Evolutionary conservation across 1,140 invertebrate genomes (phyloP), one percentile per base, ranked within the genome.

Genomic region (Drosophila funebris): DNA sequence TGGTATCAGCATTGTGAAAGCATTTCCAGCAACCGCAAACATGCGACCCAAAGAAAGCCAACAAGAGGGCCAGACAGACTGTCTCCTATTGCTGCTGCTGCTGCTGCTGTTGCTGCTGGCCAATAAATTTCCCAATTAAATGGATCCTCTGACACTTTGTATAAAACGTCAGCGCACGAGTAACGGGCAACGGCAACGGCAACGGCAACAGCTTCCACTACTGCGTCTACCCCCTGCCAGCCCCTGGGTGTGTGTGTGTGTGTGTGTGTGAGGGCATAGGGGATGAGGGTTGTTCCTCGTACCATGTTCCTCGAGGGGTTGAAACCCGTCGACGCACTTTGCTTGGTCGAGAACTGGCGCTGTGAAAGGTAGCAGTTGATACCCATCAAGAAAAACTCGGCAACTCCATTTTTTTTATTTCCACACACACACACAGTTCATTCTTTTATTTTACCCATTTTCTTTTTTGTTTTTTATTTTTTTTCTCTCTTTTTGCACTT

Each of bases 121-220:
- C 78, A 88, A 88, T 88, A 88, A 88, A 88, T 88, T 88, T 88
- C 54, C 72, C 83, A 88, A 88, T 88, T 88, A 88, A 88, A 88
- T 88, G 78, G 78, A 83, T 83, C 75, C 69, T 88, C 82, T 88
- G 83, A 88, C 83, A 82, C 76, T 82, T 88, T 73, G 72, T 71
- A 69, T 64, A 48, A 60, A 76, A 78, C 52, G 67, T 74, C 78
- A 76, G n/a, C n/a, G n/a, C n/a, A n/a, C n/a, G n/a, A n/a, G n/a
- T n/a, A n/a, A n/a, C n/a, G 63, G 22, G 70, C 63, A 72, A 44
- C 58, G 61, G 39, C 68, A 14, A 67, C 70, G 22, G 70, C 63
- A 72, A 44, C 58, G 61, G 39, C 68, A 14, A 37, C 29, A 46
- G 50, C 68, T 71, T 37, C 57, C 9, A 64, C 76, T 72, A 67